Percentiles rank a stretch among this genome's conserved stretches.
These are phyloP conservation scores for Anguilla rostrata DNA, from an alignment of 2,113 vertebrate species.

Conservation along the genomic window DNA sequence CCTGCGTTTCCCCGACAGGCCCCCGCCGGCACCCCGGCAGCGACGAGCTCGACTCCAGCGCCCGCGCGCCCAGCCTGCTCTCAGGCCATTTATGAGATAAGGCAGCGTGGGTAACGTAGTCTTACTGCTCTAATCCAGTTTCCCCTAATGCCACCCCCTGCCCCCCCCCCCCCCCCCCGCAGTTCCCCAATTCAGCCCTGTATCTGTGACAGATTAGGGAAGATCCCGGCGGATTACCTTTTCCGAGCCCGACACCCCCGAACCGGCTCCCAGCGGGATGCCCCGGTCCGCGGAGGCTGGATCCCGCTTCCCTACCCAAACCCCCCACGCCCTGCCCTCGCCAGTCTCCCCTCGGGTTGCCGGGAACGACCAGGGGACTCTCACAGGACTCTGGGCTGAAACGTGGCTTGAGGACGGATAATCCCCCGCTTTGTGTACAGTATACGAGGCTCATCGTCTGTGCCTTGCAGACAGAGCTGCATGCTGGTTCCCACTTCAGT, in stretches of 20 bases:
- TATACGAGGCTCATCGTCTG: conserved; percentile 25
- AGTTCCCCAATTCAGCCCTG: conserved; percentile 60
- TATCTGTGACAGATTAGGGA: conserved; percentile 77
- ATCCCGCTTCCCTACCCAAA: too few relatives aligned
- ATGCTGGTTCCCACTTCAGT: conserved; percentile 15
- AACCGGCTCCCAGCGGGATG: conserved; percentile 4
- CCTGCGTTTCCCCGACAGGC: not conserved
- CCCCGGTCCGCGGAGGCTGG: conserved; percentile 1
- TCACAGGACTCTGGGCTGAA: not conserved
- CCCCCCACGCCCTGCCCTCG: not conserved
- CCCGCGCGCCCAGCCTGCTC: conserved; percentile 64
- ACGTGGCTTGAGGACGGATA: conserved; percentile 16
- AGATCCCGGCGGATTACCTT: conserved; percentile 75
- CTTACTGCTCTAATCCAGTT: conserved; percentile 68
- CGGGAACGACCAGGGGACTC: conserved; percentile 8
- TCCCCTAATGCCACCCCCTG: conserved; percentile 31
- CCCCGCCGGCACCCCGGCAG: not conserved
- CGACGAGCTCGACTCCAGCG: conserved; percentile 22
- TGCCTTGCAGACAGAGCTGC: conserved; percentile 23
- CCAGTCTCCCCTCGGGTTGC: not conserved
- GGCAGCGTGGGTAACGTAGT: conserved; percentile 66
- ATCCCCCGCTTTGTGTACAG: conserved; percentile 36
- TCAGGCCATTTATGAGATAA: conserved; percentile 70
- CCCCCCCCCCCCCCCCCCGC: conserved; percentile 42
- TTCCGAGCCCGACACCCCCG: conserved; percentile 54